phyloP scores from a whole-genome alignment of 2,797 vertebrate species.

The Carapus acus region DNA sequence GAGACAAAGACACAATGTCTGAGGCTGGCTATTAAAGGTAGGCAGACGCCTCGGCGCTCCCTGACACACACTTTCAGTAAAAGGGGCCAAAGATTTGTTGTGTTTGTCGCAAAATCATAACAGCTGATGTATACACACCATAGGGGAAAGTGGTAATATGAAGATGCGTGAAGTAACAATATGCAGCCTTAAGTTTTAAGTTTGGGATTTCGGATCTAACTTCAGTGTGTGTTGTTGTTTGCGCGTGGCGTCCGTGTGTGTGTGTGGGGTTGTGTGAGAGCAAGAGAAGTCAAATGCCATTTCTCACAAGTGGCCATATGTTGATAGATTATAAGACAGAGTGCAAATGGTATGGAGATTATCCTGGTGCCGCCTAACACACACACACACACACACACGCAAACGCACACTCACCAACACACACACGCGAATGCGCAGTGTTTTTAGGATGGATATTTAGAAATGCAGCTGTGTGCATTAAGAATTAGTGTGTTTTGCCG shows the following conservation, averaged over 20 bases:
- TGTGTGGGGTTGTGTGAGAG: slow-evolving; percentile 7
- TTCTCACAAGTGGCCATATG: slow-evolving; percentile 57
- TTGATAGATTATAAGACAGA: slow-evolving; percentile 58
- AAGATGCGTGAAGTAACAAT: too few species aligned
- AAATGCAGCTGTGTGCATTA: slow-evolving; percentile 33
- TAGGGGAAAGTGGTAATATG: too few species aligned
- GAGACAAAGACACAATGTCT: slow-evolving; percentile 99
- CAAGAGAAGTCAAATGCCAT: slow-evolving; percentile 37
- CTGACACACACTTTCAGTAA: background rate
- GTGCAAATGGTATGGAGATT: slow-evolving; percentile 48
- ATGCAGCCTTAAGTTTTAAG: too few species aligned
- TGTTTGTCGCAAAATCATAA: too few species aligned
- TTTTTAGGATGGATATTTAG: slow-evolving; percentile 54
- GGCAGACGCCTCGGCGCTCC: slow-evolving; percentile 52
- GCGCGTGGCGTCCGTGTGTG: too few species aligned
- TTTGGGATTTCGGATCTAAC: too few species aligned
- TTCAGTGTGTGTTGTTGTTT: too few species aligned
- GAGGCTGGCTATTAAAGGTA: slow-evolving; percentile 98
- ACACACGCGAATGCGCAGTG: slow-evolving; percentile 17
- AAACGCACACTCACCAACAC: slow-evolving; percentile 11
- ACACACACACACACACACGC: slow-evolving; percentile 2
- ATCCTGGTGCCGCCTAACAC: slow-evolving; percentile 34
- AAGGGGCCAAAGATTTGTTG: slow-evolving; percentile 1
- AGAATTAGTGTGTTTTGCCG: slow-evolving; percentile 34
- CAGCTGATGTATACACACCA: too few species aligned